These are phyloP conservation scores for Xestobium rufovillosum DNA, from an alignment of 2,888 invertebrate genomes.

Conservation along the genomic window DNA sequence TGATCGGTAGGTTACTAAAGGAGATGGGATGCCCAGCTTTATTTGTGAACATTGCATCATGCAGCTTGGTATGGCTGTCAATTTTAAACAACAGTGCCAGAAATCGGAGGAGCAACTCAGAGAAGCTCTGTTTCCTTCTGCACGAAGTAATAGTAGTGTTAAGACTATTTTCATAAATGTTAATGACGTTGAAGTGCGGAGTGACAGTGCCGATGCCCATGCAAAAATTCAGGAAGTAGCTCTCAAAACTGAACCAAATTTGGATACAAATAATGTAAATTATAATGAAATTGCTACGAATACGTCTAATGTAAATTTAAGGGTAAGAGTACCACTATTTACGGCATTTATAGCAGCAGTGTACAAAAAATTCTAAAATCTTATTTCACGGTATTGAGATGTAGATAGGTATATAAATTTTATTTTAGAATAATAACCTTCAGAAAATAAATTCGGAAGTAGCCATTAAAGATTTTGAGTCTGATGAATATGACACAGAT, in stretches of 20 bases:
- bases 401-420: no score
- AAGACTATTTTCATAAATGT: no score
- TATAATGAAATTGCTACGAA: constrained; percentile 1
- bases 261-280: background rate
- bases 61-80: constrained; percentile 30
- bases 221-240: constrained; percentile 7
- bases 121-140: constrained; percentile 17
- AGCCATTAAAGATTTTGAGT: constrained; percentile 7
- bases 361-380: no score
- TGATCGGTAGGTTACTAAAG: constrained; percentile 27
- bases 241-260: background rate
- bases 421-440: no score
- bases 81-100: constrained; percentile 34
- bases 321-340: no score
- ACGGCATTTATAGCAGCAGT: no score
- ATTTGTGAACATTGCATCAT: constrained; percentile 34
- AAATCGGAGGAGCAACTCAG: constrained; percentile 32
- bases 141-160: constrained; percentile 3
- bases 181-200: constrained; percentile 6
- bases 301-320: no score
- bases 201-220: constrained; percentile 2
- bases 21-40: constrained; percentile 34
- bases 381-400: no score
- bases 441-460: no score
- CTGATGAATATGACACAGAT: constrained; percentile 5